Conservation (phyloP, 2,888 invertebrate genomes). For the Petrophora chlorosata region DNA sequence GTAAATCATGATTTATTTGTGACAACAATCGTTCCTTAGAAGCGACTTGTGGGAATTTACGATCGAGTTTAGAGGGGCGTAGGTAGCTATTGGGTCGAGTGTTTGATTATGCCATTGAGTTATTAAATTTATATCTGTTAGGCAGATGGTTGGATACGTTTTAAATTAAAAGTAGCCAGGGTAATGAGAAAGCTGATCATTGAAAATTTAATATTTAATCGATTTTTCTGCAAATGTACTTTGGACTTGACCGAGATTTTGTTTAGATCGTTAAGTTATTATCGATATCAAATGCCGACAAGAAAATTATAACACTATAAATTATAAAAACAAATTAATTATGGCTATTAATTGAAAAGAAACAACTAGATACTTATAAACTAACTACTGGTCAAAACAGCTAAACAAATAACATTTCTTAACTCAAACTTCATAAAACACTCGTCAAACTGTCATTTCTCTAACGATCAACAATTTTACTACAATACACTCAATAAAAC, state of each 20-base stretch:
- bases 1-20: slow-evolving; percentile 78
- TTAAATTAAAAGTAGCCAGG: slow-evolving; percentile 18
- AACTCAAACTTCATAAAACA: slow-evolving; percentile 20
- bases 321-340: no score
- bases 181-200: neutral
- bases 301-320: no score
- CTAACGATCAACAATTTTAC: slow-evolving; percentile 37
- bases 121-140: slow-evolving; percentile 36
- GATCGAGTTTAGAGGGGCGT: slow-evolving; percentile 69
- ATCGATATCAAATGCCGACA: no score
- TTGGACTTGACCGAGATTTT: no score
- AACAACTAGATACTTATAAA: neutral
- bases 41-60: slow-evolving; percentile 78
- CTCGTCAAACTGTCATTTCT: slow-evolving; percentile 27
- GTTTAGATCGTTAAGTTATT: no score
- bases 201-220: neutral
- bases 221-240: no score
- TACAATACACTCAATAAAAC: slow-evolving; percentile 34
- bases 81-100: slow-evolving; percentile 45
- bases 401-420: neutral
- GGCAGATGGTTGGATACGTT: slow-evolving; percentile 43
- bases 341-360: no score
- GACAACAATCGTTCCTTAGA: slow-evolving; percentile 69
- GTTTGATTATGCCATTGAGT: slow-evolving; percentile 60
- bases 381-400: neutral